A percentile compares a stretch with the other conserved stretches of the same genome.
Evolutionary conservation across 2,797 vertebrate species (phyloP).

Genomic region (Phrynocephalus forsythii): DNA sequence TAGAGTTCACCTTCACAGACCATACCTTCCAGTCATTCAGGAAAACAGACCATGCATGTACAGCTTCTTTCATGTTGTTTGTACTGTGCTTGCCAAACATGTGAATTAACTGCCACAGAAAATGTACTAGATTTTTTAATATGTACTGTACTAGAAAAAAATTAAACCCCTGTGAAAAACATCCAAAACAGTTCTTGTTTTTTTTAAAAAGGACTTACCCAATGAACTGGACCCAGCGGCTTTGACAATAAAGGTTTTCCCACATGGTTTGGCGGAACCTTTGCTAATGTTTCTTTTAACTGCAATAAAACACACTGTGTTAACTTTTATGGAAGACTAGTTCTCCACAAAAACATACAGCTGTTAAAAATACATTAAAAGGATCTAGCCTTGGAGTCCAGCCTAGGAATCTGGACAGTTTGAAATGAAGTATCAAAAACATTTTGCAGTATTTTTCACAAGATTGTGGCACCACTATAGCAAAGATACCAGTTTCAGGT

Average conservation of each 20-base stretch:
- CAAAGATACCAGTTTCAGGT: neutral
- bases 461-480: neutral
- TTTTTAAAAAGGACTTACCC: constrained; percentile 81
- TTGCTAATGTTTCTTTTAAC: constrained; percentile 94
- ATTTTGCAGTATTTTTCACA: neutral
- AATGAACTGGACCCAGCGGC: constrained; percentile 91
- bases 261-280: constrained; percentile 89
- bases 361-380: neutral
- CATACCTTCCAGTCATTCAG: neutral
- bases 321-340: neutral
- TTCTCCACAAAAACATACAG: neutral
- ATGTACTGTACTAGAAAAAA: neutral
- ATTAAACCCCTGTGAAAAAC: neutral
- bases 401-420: neutral
- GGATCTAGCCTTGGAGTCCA: neutral
- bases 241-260: constrained; percentile 93
- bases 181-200: neutral
- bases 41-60: neutral
- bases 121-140: neutral
- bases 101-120: neutral
- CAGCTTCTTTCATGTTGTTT: neutral
- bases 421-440: neutral
- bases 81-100: neutral
- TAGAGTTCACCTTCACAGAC: neutral
- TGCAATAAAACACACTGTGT: constrained; percentile 73